Evolutionary conservation across 2,113 vertebrate species (phyloP).

Genomic region (Festucalex cinctus): DNA sequence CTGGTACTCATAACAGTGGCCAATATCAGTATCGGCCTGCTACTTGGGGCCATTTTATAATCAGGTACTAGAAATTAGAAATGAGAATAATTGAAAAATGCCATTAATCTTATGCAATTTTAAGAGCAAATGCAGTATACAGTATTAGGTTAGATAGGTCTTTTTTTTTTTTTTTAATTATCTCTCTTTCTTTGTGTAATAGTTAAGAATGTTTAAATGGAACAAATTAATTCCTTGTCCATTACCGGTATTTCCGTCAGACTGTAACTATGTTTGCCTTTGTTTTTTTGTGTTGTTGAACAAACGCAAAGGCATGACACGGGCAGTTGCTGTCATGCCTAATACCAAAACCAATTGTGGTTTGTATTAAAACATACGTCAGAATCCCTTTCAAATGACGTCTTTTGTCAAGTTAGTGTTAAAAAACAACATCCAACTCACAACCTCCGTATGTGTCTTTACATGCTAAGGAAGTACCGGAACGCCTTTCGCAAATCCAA

Average conservation of each 20-base stretch:
- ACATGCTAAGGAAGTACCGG: constrained; percentile 59
- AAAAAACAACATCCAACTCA: background rate
- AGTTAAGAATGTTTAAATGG: no score
- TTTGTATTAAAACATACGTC: background rate
- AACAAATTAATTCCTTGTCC: background rate
- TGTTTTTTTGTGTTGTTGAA: background rate
- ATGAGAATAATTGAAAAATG: no score
- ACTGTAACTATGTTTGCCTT: background rate
- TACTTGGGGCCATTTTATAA: no score
- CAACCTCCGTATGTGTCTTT: constrained; percentile 35
- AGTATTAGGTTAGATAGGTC: no score
- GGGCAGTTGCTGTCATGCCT: background rate
- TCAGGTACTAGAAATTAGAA: no score
- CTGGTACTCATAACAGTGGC: no score
- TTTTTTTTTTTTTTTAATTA: no score
- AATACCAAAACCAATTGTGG: background rate
- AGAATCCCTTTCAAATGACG: background rate
- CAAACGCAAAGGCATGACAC: background rate
- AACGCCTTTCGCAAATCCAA: constrained; percentile 31
- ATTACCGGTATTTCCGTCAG: background rate
- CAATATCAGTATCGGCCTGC: no score
- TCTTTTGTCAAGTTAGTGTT: background rate
- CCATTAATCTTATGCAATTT: no score
- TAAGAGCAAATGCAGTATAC: no score
- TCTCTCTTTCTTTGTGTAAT: no score